Evolutionary conservation across 37 sponge, comb jelly and placozoan genomes (phyloP).

Genomic region (Haliclona indistincta): DNA sequence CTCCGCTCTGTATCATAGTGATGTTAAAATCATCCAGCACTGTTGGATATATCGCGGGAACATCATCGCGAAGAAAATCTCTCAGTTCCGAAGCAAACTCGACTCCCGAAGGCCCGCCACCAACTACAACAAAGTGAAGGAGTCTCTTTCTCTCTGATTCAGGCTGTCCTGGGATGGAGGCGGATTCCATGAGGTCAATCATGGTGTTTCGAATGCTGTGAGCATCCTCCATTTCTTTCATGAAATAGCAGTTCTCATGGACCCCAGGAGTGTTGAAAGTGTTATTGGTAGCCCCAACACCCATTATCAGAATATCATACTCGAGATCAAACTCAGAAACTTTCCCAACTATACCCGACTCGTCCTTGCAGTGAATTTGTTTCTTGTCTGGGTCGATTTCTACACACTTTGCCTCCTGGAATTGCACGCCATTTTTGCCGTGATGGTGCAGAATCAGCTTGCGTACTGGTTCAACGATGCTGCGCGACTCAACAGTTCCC

Average conservation of each 20-base stretch:
- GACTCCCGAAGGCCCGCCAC: conserved; percentile 78
- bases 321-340: conserved; percentile 29
- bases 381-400: conserved; percentile 33
- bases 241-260: conserved; percentile 44
- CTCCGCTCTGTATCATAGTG: conserved; percentile 66
- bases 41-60: conserved; percentile 43
- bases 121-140: conserved; percentile 65
- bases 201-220: conserved; percentile 46
- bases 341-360: conserved; percentile 12
- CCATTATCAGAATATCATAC: conserved; percentile 67
- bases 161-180: conserved; percentile 63
- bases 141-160: conserved; percentile 54
- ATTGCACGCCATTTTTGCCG: conserved; percentile 5
- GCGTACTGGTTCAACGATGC: conserved; percentile 71
- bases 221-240: conserved; percentile 68
- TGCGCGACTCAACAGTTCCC: conserved; percentile 72
- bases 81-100: conserved; percentile 76
- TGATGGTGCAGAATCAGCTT: conserved; percentile 40
- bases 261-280: conserved; percentile 70
- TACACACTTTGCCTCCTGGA: conserved; percentile 60
- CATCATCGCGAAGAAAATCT: conserved; percentile 69
- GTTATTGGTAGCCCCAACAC: conserved; percentile 62
- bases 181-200: conserved; percentile 66
- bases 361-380: conserved; percentile 14
- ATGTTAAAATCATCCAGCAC: conserved; percentile 9